Conservation (phyloP, 2,888 invertebrate genomes). For the Cheilosia grossa region DNA sequence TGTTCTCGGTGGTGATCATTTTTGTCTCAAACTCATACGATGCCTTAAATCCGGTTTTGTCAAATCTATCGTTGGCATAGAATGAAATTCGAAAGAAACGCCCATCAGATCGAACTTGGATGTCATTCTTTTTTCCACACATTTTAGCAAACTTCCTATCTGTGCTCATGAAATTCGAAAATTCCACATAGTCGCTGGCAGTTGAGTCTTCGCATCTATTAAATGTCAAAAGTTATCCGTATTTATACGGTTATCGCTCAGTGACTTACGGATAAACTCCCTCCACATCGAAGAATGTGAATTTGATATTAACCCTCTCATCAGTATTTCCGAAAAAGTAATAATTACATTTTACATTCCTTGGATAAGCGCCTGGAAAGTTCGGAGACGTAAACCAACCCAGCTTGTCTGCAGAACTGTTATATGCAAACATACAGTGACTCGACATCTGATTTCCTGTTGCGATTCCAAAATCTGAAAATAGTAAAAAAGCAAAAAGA, state of each 20-base stretch:
- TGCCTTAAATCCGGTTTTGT: constrained; percentile 97
- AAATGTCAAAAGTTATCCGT: not conserved
- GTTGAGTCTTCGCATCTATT: constrained; percentile 94
- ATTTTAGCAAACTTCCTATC: constrained; percentile 95
- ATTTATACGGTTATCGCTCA: not conserved
- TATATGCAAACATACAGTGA: constrained; percentile 94
- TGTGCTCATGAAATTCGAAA: constrained; percentile 95
- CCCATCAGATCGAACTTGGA: constrained; percentile 93
- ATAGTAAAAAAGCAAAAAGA: constrained; percentile 1
- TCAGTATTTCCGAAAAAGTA: constrained; percentile 92
- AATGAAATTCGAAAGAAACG: constrained; percentile 98
- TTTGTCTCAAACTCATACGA: constrained; percentile 93
- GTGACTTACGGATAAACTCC: constrained; percentile 94
- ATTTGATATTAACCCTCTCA: constrained; percentile 92
- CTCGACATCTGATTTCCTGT: constrained; percentile 90
- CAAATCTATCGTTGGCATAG: constrained; percentile 95
- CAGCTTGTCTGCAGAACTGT: constrained; percentile 90
- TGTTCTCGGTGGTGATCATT: constrained; percentile 78
- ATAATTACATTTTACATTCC: constrained; percentile 95
- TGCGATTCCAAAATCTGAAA: constrained; percentile 93
- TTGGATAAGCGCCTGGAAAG: constrained; percentile 94
- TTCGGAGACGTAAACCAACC: constrained; percentile 94
- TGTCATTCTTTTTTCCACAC: constrained; percentile 89
- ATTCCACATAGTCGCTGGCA: constrained; percentile 97
- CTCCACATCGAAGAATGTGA: constrained; percentile 96